phyloP scores from a whole-genome alignment of 1,140 invertebrate genomes.

The Gyrodactylus bullatarudis region DNA sequence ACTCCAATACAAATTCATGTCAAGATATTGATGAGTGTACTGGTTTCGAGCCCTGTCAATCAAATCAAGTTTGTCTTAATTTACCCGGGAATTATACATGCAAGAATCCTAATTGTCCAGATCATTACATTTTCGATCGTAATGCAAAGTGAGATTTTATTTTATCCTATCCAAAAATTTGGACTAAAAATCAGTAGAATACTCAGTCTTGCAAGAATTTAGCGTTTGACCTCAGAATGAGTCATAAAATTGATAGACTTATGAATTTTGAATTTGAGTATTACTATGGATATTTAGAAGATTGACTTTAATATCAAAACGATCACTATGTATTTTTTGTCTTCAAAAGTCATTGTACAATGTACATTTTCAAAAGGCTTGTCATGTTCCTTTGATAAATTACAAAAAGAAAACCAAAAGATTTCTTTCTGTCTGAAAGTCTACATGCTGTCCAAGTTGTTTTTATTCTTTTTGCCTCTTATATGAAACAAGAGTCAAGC shows the following conservation, averaged over 20 bases:
- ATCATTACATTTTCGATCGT: background rate
- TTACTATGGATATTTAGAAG: background rate
- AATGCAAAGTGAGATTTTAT: background rate
- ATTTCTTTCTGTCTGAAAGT: too few species aligned
- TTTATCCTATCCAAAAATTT: too few species aligned
- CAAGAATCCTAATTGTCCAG: slow-evolving; percentile 9
- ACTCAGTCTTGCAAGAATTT: background rate
- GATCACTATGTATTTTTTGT: background rate
- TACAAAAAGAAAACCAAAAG: too few species aligned
- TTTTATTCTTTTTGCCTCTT: too few species aligned
- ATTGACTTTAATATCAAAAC: background rate
- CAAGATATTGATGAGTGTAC: slow-evolving; percentile 49
- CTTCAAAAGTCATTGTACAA: too few species aligned
- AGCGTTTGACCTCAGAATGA: background rate
- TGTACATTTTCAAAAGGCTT: too few species aligned
- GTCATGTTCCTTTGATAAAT: too few species aligned
- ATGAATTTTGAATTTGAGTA: background rate
- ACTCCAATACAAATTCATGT: slow-evolving; percentile 19
- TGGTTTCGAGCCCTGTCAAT: slow-evolving; percentile 37
- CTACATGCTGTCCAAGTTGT: too few species aligned
- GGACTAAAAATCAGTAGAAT: background rate
- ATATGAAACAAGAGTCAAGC: too few species aligned
- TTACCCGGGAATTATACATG: slow-evolving; percentile 23
- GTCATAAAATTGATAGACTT: background rate
- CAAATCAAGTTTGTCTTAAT: slow-evolving; percentile 44